Base-by-base conservation (phyloP, 1,140 invertebrate species). In the Aphis craccivora region DNA sequence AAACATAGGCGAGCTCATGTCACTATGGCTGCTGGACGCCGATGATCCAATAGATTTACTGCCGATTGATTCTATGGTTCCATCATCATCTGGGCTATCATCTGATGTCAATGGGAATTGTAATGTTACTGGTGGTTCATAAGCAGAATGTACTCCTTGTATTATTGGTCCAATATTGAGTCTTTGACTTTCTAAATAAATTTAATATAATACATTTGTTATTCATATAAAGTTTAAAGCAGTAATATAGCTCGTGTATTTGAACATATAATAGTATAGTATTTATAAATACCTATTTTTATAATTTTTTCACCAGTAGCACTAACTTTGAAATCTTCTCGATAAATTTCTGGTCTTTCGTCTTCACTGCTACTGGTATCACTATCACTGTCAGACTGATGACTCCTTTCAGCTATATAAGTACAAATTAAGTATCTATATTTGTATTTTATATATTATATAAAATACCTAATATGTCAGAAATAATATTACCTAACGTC, bases 1-100 rank as follows among this genome's bases (percentile, higher is more conserved):
- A 35, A 93, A 93, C 91, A 93, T 93, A 20, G 91, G 91, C 37
- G 91, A 93, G 81, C 91, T 93, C 91, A 93, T 93, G 35, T 93
- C 91, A 84, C 91, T 93, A 7, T 93, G 91, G 35, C 91, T 84
- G 20, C 91, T 93, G 23, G 91, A 93, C 14, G 91, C 48, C 0
- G 91, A 93, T 20, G 91, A 93, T 53, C 91, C 91, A 4, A 86
- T 48, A 7, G 91, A 93, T 55, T 93, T 93, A 40, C 91, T 93
- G 30, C 91, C 91, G 0, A 40, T 53, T 40, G 91, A 93, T 55
- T 84, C 91, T 18, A 93, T 22, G 5, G 91, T 84, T 14, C 91
- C 91, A 18, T 93, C 91, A 4, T 92, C 91, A 18, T 90, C 89
- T 20, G 89, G 89, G 18, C 89, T 90, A 25, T 93, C 81, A 3